A percentile compares a stretch with the other conserved stretches of the same genome.
These are phyloP conservation scores for Cataglyphis cursor DNA, from an alignment of 2,888 invertebrate species.

Conservation along the genomic window DNA sequence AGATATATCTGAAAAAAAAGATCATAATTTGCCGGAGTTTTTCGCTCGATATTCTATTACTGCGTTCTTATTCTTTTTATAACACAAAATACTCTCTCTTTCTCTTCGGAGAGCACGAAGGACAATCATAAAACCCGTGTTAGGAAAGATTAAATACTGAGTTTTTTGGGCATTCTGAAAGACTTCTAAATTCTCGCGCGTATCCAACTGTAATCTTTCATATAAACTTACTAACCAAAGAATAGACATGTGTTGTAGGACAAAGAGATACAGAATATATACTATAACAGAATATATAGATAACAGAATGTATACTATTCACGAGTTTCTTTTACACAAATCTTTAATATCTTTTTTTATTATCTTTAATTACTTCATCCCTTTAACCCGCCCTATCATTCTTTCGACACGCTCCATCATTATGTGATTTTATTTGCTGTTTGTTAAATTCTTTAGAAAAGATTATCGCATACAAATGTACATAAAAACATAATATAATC, in stretches of 20 bases:
- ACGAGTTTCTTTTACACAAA: no score
- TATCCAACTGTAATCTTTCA: no score
- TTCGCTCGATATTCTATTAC: background rate
- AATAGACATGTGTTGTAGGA: no score
- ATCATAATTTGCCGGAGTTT: background rate
- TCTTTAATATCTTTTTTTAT: no score
- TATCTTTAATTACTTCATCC: no score
- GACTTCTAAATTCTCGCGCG: no score
- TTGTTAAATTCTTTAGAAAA: background rate
- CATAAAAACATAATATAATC: background rate
- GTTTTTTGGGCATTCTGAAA: no score
- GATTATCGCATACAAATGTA: slow-evolving; percentile 1
- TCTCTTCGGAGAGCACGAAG: slow-evolving; percentile 36
- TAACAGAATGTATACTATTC: no score
- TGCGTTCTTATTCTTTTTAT: slow-evolving; percentile 13
- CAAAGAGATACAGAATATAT: no score
- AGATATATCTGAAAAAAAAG: background rate
- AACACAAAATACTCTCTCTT: background rate
- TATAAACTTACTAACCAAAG: no score
- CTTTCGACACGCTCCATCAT: background rate
- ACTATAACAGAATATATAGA: no score
- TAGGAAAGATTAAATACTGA: no score
- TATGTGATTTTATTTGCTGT: slow-evolving; percentile 7
- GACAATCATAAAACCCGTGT: slow-evolving; percentile 68
- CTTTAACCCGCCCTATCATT: slow-evolving; percentile 33